phyloP scores from a whole-genome alignment of 1,140 invertebrate species.

The Andricus grossulariae region DNA sequence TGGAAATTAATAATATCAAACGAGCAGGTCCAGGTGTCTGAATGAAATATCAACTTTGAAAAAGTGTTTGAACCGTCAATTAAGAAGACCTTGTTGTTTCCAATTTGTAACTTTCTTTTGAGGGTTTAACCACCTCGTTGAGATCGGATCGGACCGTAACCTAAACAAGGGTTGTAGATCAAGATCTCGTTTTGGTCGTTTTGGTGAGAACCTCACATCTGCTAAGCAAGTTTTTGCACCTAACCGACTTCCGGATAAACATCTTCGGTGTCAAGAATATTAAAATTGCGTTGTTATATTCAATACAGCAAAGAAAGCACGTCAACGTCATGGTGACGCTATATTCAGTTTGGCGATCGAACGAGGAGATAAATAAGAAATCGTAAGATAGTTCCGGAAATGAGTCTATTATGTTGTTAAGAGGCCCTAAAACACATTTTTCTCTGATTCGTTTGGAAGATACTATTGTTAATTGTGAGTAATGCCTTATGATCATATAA shows the following conservation, averaged over 20 bases:
- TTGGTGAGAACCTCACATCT: constrained; percentile 65
- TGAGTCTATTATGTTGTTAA: neutral
- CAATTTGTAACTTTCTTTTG: constrained; percentile 4
- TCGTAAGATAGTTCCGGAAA: constrained; percentile 3
- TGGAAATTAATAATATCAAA: no score
- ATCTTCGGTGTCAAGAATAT: constrained; percentile 55
- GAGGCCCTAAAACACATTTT: neutral
- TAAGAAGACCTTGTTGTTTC: constrained; percentile 29
- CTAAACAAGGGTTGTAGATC: constrained; percentile 47
- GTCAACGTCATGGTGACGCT: constrained; percentile 41
- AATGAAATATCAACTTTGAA: neutral
- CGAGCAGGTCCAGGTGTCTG: neutral
- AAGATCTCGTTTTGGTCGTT: constrained; percentile 60
- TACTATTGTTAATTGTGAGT: neutral
- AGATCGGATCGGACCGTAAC: constrained; percentile 35
- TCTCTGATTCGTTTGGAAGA: neutral
- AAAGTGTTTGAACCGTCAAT: constrained; percentile 35
- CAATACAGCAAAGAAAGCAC: constrained; percentile 42
- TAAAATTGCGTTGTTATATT: constrained; percentile 62
- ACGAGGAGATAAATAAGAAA: constrained; percentile 10
- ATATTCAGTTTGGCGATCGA: constrained; percentile 35
- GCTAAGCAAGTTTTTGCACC: constrained; percentile 52
- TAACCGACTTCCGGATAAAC: constrained; percentile 59
- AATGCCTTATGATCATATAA: no score
- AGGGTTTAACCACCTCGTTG: neutral